A percentile compares a stretch with the other conserved stretches of the same genome.
phyloP scores from a whole-genome alignment of 2,113 vertebrate genomes.

The Vulpes ferrilata region DNA sequence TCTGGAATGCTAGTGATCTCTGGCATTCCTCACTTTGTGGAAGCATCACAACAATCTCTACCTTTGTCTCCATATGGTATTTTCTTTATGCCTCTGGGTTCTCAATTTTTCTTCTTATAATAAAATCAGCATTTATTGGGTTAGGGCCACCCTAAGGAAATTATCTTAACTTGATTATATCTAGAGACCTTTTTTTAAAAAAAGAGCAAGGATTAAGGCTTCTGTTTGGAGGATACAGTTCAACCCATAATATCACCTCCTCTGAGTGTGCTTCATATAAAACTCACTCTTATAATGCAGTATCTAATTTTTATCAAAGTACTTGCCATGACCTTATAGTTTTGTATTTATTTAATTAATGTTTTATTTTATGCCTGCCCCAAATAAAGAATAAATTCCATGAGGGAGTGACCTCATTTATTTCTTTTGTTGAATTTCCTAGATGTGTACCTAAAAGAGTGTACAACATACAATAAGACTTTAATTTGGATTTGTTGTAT shows the following conservation, averaged over 20 bases:
- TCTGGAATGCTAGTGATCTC: not conserved
- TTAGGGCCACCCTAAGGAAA: not conserved
- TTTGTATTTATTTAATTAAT: not conserved
- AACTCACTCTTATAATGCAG: not conserved
- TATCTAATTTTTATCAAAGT: not conserved
- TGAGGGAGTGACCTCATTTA: not conserved
- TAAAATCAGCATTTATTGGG: not conserved
- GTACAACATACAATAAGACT: not conserved
- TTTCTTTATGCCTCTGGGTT: not conserved
- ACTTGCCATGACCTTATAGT: not conserved
- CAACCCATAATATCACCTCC: not conserved
- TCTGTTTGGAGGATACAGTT: not conserved
- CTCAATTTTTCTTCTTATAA: not conserved
- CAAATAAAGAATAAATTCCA: not conserved
- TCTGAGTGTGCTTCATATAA: not conserved
- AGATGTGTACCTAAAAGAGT: not conserved
- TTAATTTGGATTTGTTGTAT: not conserved
- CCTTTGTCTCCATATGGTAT: not conserved
- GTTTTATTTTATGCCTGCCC: not conserved
- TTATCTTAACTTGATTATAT: not conserved
- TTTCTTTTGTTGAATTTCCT: not conserved
- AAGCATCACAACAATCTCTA: not conserved
- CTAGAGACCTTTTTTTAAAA: not conserved
- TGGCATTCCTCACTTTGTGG: rapidly evolving
- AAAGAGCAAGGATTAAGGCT: not conserved